Conservation (phyloP, 2,113 vertebrate genomes). For the Cromileptes altivelis region DNA sequence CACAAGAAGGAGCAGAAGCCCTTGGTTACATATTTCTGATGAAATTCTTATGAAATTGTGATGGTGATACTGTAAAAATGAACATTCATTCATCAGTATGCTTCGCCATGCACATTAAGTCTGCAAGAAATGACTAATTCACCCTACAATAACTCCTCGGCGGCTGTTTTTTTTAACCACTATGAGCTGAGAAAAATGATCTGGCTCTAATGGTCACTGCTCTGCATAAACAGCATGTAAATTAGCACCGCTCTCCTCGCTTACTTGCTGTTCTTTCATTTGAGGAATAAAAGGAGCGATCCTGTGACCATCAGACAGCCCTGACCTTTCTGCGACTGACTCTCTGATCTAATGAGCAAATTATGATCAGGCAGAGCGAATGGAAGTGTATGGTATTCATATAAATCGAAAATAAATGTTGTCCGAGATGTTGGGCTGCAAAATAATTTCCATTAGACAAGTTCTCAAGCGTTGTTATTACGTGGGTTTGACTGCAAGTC, state of each 20-base stretch:
- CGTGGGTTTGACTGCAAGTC: constrained; percentile 32
- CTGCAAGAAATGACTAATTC: constrained; percentile 32
- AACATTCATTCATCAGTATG: constrained; percentile 20
- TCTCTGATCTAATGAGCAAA: constrained; percentile 55
- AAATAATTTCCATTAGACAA: constrained; percentile 36
- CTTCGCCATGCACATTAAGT: constrained; percentile 9
- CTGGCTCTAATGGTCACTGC: constrained; percentile 34
- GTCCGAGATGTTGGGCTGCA: constrained; percentile 24
- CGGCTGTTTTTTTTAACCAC: constrained; percentile 27
- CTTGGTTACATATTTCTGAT: background rate
- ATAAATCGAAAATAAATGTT: constrained; percentile 36
- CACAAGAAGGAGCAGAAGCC: background rate
- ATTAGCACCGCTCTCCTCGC: constrained; percentile 8
- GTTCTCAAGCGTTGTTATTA: constrained; percentile 43
- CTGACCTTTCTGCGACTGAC: constrained; percentile 49
- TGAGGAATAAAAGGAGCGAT: constrained; percentile 23
- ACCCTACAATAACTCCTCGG: background rate
- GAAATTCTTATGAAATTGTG: background rate
- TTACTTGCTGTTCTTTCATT: constrained; percentile 35
- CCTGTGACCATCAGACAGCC: constrained; percentile 34
- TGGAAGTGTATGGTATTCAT: constrained; percentile 40
- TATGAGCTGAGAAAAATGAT: constrained; percentile 26
- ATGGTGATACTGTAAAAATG: background rate
- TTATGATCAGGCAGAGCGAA: constrained; percentile 47
- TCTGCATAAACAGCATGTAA: constrained; percentile 53